These are phyloP conservation scores for Lamellibrachia columna DNA, from an alignment of 2,888 invertebrate species.

Conservation along the genomic window DNA sequence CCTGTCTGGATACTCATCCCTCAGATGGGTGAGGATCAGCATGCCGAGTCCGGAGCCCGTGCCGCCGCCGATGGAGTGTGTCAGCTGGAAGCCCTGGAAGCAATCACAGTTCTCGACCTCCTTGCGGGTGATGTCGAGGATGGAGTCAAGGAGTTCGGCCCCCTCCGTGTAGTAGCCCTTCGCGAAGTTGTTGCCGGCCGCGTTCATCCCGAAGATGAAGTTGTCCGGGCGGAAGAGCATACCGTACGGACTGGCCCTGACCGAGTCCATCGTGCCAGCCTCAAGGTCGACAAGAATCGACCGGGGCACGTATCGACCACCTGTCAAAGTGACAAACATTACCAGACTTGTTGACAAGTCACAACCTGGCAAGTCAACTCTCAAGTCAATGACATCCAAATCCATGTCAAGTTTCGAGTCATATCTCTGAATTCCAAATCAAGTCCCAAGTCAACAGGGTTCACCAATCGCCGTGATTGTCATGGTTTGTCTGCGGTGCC, in stretches of 20 bases:
- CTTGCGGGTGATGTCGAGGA: conserved; percentile 62
- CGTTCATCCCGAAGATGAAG: conserved; percentile 13
- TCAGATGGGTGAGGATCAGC: conserved; percentile 91
- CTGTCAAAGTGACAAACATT: conserved; percentile 41
- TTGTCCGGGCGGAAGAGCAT: conserved; percentile 22
- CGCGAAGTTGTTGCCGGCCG: background rate
- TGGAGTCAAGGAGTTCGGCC: conserved; percentile 62
- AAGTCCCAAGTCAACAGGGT: no score
- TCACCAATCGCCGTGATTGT: no score
- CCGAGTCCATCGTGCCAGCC: conserved; percentile 97
- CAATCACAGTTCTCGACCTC: conserved; percentile 63
- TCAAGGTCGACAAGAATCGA: conserved; percentile 76
- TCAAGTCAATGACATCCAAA: no score
- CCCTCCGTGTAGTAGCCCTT: conserved; percentile 62
- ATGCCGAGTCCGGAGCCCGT: conserved; percentile 91
- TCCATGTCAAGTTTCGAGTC: no score
- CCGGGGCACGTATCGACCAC: conserved; percentile 21
- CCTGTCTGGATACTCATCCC: conserved; percentile 97
- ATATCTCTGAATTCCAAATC: no score
- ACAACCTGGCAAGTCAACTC: no score
- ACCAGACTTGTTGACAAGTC: background rate
- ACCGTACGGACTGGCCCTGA: conserved; percentile 72
- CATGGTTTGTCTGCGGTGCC: no score
- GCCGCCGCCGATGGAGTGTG: conserved; percentile 82
- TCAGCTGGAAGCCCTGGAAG: conserved; percentile 63